Conservation (phyloP, 2,888 invertebrate genomes). For the Vesta saturnalis region DNA sequence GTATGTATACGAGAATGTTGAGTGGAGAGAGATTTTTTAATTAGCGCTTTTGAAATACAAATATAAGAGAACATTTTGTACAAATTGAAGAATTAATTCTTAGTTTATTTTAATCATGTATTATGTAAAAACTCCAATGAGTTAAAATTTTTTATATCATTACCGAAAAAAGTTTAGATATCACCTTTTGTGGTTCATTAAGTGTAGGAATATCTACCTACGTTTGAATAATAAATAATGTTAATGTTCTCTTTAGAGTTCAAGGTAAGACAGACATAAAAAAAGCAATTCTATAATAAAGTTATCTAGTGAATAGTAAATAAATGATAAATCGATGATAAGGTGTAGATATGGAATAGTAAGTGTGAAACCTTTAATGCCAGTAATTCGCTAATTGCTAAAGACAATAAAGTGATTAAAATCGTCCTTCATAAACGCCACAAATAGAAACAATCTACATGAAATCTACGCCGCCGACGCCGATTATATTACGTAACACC, state of each 20-base stretch:
- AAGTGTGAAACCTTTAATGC: no score
- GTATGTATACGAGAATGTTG: no score
- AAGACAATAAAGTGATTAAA: slow-evolving; percentile 7
- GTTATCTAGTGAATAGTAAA: not conserved
- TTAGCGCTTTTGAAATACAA: no score
- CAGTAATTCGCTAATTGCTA: not conserved
- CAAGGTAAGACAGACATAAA: slow-evolving; percentile 4
- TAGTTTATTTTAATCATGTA: no score
- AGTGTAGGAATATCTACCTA: not conserved
- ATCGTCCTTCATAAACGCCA: slow-evolving; percentile 21
- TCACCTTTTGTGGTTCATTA: slow-evolving; percentile 9
- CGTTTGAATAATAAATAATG: slow-evolving; percentile 7
- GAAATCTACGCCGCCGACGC: slow-evolving; percentile 40
- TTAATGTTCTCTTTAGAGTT: slow-evolving; percentile 10
- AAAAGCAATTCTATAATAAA: slow-evolving; percentile 2
- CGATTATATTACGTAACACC: slow-evolving; percentile 38
- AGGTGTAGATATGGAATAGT: not conserved
- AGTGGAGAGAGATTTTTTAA: no score
- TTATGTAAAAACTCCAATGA: no score
- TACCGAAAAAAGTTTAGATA: not conserved
- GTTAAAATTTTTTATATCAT: no score
- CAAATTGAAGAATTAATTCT: no score
- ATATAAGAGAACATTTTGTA: no score
- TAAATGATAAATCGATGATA: not conserved
- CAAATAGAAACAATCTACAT: slow-evolving; percentile 24